A percentile compares a stretch with the other conserved stretches of the same genome.
Evolutionary conservation across 2,888 invertebrate species (phyloP).

Genomic region (Dasypolia templi): DNA sequence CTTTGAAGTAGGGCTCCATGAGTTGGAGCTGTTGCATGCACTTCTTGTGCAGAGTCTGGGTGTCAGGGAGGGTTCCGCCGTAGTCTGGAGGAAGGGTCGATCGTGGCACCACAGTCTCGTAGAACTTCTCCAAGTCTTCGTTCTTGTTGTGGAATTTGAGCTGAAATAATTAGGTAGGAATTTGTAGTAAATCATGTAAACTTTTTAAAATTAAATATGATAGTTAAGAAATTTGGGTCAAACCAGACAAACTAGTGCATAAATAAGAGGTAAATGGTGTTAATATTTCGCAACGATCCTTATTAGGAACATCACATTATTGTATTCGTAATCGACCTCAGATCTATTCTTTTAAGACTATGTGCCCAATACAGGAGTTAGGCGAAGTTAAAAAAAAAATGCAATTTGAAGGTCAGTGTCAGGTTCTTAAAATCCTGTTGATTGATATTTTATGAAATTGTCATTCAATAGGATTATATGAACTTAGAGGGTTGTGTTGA

Average conservation of each 20-base stretch:
- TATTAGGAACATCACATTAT: neutral
- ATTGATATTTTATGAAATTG: no score
- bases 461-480: no score
- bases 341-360: neutral
- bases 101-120: conserved; percentile 89
- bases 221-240: neutral
- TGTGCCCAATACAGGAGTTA: neutral
- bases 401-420: no score
- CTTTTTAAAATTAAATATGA: neutral
- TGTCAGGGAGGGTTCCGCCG: conserved; percentile 90
- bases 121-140: conserved; percentile 89
- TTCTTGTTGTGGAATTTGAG: conserved; percentile 91
- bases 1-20: conserved; percentile 82
- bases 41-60: conserved; percentile 83
- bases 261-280: neutral
- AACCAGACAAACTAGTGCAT: neutral
- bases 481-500: no score
- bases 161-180: conserved; percentile 79
- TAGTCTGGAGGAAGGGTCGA: conserved; percentile 91
- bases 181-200: neutral
- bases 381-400: no score
- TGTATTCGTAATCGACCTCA: conserved; percentile 19
- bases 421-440: no score
- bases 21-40: conserved; percentile 82
- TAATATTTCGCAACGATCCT: neutral